Evolutionary conservation across 2,888 invertebrate species (phyloP).

Genomic region (Rhorus exstirpatorius): DNA sequence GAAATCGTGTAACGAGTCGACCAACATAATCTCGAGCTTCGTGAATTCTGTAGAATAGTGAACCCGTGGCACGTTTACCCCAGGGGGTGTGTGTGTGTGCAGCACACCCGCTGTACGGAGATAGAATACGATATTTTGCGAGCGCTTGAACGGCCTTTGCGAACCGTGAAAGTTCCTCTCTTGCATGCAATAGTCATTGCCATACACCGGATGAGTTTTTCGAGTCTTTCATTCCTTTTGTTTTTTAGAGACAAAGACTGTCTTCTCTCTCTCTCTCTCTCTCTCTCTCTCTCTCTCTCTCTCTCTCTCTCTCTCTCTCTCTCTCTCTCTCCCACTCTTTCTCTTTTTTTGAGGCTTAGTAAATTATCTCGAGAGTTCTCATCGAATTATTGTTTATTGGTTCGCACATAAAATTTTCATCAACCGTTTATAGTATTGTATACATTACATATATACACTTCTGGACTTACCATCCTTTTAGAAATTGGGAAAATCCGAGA

Average conservation of each 20-base stretch:
- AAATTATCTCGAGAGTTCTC: background rate
- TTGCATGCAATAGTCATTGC: constrained; percentile 56
- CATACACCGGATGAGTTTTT: constrained; percentile 43
- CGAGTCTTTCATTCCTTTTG: constrained; percentile 17
- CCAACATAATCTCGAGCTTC: constrained; percentile 73
- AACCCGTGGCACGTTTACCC: constrained; percentile 63
- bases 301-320: background rate
- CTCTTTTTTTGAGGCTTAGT: too few relatives aligned
- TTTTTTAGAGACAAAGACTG: background rate
- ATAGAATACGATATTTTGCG: constrained; percentile 79
- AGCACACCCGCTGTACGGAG: constrained; percentile 70
- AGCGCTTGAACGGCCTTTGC: constrained; percentile 55
- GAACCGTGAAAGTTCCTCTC: constrained; percentile 38
- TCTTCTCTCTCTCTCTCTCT: background rate
- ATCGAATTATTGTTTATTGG: background rate
- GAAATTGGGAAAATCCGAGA: too few relatives aligned
- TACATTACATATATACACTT: background rate
- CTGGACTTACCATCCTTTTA: background rate
- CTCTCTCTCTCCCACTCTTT: background rate
- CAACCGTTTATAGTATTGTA: background rate
- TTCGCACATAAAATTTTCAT: background rate
- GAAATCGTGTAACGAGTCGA: constrained; percentile 68
- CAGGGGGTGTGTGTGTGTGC: constrained; percentile 51
- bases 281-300: background rate
- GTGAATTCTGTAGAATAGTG: constrained; percentile 75